Base-by-base conservation (phyloP, 2,888 invertebrate genomes). In the Diarsia rubi region DNA sequence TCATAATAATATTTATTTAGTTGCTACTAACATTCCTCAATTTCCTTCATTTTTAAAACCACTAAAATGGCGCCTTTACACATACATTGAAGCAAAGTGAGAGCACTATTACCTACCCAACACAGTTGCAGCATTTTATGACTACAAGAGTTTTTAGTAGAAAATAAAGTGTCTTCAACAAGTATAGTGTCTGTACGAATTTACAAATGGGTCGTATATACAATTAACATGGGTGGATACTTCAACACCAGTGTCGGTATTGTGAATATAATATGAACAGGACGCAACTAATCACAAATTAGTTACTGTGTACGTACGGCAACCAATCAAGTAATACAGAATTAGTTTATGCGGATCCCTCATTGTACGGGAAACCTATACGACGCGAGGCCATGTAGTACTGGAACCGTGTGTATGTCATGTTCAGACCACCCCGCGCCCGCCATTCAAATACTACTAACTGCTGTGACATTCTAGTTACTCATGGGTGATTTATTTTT, bases 91-190 rank as follows among this genome's bases (percentile, higher is more conserved):
- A 73, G 27, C 63, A 31, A 42, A 74, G 65, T 47, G 31, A 84
- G 54, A 44, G 59, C 60, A 45, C n/a, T 44, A 47, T 69, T 81
- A 73, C 47, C 14, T 81, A 73, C 47, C 14, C 66, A 62, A 79
- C 69, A 69, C 14, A 69, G 81, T 81, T 74, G 81, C 81, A 84
- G 24, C 63, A 73, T 64, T 81, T 81, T 81, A 84, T 64, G n/a
- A 44, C 31, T 49, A 47, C 60, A 45, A 62, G 57, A 52, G 24
- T 59, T 66, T 57, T 47, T 19, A 42, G 42, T 42, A 16, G 11
- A 65, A 31, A 24, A 57, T 60, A 44, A 63, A 65, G 31, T 66
- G 19, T 68, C 12, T 54, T 31, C 19, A 2, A 42, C 19, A 2
- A 42, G 54, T 21, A 69, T 57, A n/a, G 45, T 60, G 71, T 78